These are phyloP conservation scores for Potamilus streckersoni DNA, from an alignment of 1,140 invertebrate species.

Conservation along the genomic window DNA sequence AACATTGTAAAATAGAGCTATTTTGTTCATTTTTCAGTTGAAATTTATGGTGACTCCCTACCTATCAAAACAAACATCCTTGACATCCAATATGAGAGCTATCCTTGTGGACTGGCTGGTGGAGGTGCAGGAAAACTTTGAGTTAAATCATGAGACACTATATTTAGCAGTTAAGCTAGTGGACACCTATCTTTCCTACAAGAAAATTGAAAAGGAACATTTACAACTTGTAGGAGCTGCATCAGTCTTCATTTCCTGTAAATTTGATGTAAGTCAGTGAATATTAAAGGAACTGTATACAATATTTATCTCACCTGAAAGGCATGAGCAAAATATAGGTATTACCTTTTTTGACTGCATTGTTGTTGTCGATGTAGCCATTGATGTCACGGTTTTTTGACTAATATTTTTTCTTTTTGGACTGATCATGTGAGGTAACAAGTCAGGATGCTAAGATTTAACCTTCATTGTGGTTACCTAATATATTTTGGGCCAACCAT, in stretches of 20 bases:
- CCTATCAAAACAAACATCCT: conserved; percentile 79
- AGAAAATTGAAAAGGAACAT: conserved; percentile 68
- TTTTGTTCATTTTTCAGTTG: conserved; percentile 65
- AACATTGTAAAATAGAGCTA: not conserved
- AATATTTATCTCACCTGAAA: too few species aligned
- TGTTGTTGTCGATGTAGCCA: too few species aligned
- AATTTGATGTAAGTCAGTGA: conserved; percentile 87
- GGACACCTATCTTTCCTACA: conserved; percentile 85
- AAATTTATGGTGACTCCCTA: conserved; percentile 84
- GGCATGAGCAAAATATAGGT: too few species aligned
- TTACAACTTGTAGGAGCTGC: conserved; percentile 92
- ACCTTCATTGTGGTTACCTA: too few species aligned
- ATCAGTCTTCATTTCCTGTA: conserved; percentile 92
- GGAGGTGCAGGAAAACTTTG: conserved; percentile 94
- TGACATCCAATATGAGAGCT: conserved; percentile 87
- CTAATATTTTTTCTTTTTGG: too few species aligned
- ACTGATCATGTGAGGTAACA: too few species aligned
- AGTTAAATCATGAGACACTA: conserved; percentile 97
- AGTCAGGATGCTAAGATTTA: too few species aligned
- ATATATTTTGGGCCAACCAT: too few species aligned
- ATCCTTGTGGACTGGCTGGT: conserved; percentile 99
- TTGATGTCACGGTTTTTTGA: too few species aligned
- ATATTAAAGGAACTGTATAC: too few species aligned
- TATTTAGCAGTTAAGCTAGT: conserved; percentile 97
- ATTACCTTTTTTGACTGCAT: too few species aligned